A percentile compares a stretch with the other conserved stretches of the same genome.
Evolutionary conservation across 2,797 vertebrate species (phyloP).

Genomic region (Neosalanx taihuensis): DNA sequence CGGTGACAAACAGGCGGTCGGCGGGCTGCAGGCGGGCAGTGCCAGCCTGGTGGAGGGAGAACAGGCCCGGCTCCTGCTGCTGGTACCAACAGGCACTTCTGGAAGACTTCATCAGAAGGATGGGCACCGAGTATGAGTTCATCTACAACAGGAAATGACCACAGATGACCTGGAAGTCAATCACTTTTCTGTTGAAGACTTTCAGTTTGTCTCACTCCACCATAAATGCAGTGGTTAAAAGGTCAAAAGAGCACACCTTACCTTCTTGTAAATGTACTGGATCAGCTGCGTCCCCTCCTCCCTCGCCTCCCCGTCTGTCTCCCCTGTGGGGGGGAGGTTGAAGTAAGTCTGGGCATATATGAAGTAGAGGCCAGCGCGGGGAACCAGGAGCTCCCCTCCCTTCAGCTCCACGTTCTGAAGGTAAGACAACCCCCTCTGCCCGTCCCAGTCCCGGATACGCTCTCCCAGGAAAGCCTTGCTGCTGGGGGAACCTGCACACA

Average conservation of each 20-base stretch:
- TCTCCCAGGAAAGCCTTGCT: conserved; percentile 72
- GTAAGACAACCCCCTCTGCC: conserved; percentile 82
- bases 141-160: conserved; percentile 48
- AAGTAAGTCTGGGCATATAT: conserved; percentile 96
- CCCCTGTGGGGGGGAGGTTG: conserved; percentile 72
- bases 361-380: conserved; percentile 84
- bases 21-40: conserved; percentile 84
- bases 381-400: conserved; percentile 86
- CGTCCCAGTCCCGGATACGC: conserved; percentile 87
- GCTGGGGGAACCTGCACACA: conserved; percentile 55
- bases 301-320: conserved; percentile 57
- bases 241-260: conserved; percentile 15
- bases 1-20: conserved; percentile 89
- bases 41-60: conserved; percentile 94
- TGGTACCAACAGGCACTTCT: conserved; percentile 92
- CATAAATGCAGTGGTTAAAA: no score
- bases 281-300: conserved; percentile 81
- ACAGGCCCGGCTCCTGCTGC: conserved; percentile 84
- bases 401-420: conserved; percentile 83
- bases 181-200: not conserved
- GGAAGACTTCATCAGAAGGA: conserved; percentile 93
- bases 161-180: not conserved
- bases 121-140: conserved; percentile 85
- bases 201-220: no score
- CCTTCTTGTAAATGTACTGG: conserved; percentile 93